phyloP scores from a whole-genome alignment of 2,888 invertebrate genomes.

The Xanthorhoe designata region DNA sequence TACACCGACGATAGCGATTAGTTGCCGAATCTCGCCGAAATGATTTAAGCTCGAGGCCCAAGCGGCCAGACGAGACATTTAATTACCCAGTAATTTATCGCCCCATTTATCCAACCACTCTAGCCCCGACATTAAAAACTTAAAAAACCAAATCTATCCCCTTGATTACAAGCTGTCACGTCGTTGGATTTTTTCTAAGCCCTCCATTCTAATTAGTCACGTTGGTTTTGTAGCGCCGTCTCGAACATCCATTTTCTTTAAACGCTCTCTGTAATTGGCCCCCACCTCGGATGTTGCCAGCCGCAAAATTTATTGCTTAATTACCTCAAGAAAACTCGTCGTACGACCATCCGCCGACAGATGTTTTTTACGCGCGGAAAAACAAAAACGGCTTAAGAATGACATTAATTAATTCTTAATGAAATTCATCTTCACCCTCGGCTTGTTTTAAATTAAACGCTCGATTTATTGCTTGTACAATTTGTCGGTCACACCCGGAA shows the following conservation, averaged over 20 bases:
- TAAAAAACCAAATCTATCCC: slow-evolving; percentile 75
- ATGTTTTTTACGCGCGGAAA: slow-evolving; percentile 84
- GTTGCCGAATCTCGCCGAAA: slow-evolving; percentile 49
- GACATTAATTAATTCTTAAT: slow-evolving; percentile 86
- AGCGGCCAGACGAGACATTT: slow-evolving; percentile 70
- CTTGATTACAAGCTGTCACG: slow-evolving; percentile 85
- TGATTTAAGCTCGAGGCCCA: slow-evolving; percentile 53
- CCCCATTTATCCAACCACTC: slow-evolving; percentile 77
- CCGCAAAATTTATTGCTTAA: slow-evolving; percentile 86
- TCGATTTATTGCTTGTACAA: slow-evolving; percentile 83
- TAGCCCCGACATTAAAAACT: slow-evolving; percentile 64
- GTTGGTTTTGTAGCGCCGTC: slow-evolving; percentile 64
- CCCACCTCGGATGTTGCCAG: slow-evolving; percentile 82
- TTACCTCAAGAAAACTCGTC: slow-evolving; percentile 85
- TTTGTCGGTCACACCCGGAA: slow-evolving; percentile 75
- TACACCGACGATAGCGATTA: slow-evolving; percentile 30
- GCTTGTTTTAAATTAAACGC: slow-evolving; percentile 81
- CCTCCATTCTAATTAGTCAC: slow-evolving; percentile 81
- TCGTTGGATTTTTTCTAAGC: slow-evolving; percentile 83
- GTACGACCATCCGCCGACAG: slow-evolving; percentile 72
- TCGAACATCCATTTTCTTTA: slow-evolving; percentile 79
- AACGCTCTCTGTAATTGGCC: slow-evolving; percentile 78
- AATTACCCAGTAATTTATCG: slow-evolving; percentile 82
- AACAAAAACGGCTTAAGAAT: slow-evolving; percentile 84
- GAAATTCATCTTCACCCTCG: slow-evolving; percentile 85